These are phyloP conservation scores for Cantharis rufa DNA, from an alignment of 2,888 invertebrate genomes.

Conservation along the genomic window DNA sequence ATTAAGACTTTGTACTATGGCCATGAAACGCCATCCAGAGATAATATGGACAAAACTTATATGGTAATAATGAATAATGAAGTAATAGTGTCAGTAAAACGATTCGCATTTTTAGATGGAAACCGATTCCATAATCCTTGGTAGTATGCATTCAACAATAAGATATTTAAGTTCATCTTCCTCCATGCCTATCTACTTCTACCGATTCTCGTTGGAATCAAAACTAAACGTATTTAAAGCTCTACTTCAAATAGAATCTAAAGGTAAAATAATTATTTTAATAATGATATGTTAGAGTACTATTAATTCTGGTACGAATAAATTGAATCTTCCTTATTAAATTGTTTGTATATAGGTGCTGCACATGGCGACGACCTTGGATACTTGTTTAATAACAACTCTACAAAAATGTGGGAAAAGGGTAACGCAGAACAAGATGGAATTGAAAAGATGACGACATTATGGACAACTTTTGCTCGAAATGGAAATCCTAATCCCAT, in stretches of 20 bases:
- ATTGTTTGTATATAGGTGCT: conserved; percentile 33
- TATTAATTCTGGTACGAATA: fast-evolving
- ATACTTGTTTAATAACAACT: conserved; percentile 41
- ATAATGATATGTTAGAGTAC: too few species aligned
- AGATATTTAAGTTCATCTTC: conserved; percentile 27
- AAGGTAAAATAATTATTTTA: background rate
- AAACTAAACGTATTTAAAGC: conserved; percentile 34
- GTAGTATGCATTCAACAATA: conserved; percentile 32
- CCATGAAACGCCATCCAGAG: conserved; percentile 48
- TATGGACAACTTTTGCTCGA: conserved; percentile 46
- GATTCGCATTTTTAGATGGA: conserved; percentile 26
- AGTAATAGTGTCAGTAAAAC: too few species aligned
- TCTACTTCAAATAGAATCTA: conserved; percentile 15
- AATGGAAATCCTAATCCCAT: conserved; percentile 39
- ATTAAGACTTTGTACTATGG: conserved; percentile 56
- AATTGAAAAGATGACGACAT: conserved; percentile 35
- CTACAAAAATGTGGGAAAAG: conserved; percentile 28
- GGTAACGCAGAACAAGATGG: conserved; percentile 34
- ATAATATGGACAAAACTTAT: conserved; percentile 45
- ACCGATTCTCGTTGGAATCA: conserved; percentile 37
- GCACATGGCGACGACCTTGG: conserved; percentile 43
- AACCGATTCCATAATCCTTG: conserved; percentile 36
- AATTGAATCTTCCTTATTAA: too few species aligned
- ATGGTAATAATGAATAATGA: background rate
- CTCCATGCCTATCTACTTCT: conserved; percentile 37